Percentiles rank a stretch among this genome's conserved stretches.
These are phyloP conservation scores for Eucriotettix oculatus DNA, from an alignment of 2,888 invertebrate genomes.

Conservation along the genomic window DNA sequence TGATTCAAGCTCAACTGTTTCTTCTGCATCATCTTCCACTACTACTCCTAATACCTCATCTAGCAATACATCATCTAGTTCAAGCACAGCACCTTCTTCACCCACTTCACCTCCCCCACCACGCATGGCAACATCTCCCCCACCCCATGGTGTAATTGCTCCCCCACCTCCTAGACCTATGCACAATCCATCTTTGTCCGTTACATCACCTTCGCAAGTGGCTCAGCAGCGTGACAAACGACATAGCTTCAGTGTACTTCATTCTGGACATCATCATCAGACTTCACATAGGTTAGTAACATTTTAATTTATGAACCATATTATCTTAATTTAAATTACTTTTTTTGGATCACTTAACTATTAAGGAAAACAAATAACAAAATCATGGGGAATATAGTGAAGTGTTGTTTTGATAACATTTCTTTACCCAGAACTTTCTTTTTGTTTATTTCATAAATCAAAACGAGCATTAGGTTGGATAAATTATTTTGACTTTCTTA, in stretches of 20 bases:
- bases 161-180: conserved; percentile 28
- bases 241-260: conserved; percentile 35
- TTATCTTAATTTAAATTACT: no score
- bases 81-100: conserved; percentile 56
- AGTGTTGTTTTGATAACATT: no score
- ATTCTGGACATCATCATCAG: conserved; percentile 27
- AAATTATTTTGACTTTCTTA: no score
- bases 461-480: no score
- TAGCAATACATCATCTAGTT: conserved; percentile 37
- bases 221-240: conserved; percentile 30
- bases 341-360: no score
- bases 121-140: conserved; percentile 15
- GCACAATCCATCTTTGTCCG: conserved; percentile 16
- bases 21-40: conserved; percentile 45
- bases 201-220: conserved; percentile 2
- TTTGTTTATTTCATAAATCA: no score
- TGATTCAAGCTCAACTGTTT: conserved; percentile 53
- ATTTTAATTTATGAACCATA: background rate
- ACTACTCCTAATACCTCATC: conserved; percentile 22
- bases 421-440: no score
- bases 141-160: conserved; percentile 19
- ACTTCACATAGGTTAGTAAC: conserved; percentile 12
- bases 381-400: no score
- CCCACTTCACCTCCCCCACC: conserved; percentile 43
- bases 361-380: no score